Conservation (phyloP, 2,797 vertebrate species). For the Enteromius treurensis region DNA sequence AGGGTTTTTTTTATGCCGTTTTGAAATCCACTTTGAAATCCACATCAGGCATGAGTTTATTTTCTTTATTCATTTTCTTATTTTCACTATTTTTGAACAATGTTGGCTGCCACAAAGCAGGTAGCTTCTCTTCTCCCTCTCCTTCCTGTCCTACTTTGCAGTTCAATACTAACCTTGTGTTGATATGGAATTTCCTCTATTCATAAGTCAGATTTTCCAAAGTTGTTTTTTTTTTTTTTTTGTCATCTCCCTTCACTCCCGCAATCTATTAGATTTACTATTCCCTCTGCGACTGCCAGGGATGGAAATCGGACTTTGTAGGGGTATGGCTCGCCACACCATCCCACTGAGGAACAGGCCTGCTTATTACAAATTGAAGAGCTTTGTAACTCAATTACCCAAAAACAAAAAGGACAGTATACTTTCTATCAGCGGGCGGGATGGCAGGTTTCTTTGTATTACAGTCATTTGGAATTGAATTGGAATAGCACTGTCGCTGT, state of each 20-base stretch:
- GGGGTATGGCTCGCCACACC: conserved; percentile 48
- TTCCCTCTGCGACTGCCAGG: conserved; percentile 53
- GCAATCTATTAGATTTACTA: conserved; percentile 37
- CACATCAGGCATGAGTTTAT: conserved; percentile 5
- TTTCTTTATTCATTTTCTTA: conserved; percentile 17
- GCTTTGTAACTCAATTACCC: conserved; percentile 54
- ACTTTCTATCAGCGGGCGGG: conserved; percentile 3
- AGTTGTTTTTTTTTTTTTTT: conserved; percentile 27
- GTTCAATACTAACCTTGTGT: conserved; percentile 29
- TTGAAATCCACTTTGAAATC: conserved; percentile 9
- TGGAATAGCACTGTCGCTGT: conserved; percentile 24
- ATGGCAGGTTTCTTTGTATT: conserved; percentile 36
- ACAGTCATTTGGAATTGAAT: conserved; percentile 8
- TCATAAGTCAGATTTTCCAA: conserved; percentile 38
- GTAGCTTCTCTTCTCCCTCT: conserved; percentile 43
- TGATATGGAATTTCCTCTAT: conserved; percentile 49
- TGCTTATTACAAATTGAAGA: conserved; percentile 41
- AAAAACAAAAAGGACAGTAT: conserved; percentile 46
- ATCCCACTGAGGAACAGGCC: conserved; percentile 19
- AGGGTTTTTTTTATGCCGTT: not conserved
- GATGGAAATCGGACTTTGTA: conserved; percentile 55
- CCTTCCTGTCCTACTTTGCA: conserved; percentile 30
- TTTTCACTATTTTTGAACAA: conserved; percentile 12
- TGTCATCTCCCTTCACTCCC: conserved; percentile 9
- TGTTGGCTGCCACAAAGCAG: not conserved